Base-by-base conservation (phyloP, 2,797 vertebrate genomes). In the Potorous gilbertii region DNA sequence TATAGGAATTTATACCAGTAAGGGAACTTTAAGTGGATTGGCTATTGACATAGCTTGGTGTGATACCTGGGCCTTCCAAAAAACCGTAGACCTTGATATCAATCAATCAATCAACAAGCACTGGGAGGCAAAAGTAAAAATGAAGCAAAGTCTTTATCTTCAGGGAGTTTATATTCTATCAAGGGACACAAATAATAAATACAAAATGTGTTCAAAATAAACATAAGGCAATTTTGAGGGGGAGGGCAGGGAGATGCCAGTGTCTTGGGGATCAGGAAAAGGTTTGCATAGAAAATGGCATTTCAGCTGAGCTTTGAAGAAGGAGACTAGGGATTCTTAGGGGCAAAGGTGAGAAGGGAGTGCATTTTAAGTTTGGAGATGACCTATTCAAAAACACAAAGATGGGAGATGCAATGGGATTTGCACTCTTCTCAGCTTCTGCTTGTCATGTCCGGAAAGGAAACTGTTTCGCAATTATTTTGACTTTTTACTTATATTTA, bases 401-500 rank as follows among this genome's bases (percentile, higher is more conserved):
- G 40, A 81, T 81, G 21, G 9, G 74, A 81, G 21, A 81, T 81
- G 8, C 18, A 81, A 46, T 81, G 66, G 66, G 89, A 46, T 92
- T 91, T 90, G 87, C 34, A 4, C 3, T 81, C 21, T 21, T 46
- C 40, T 81, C 18, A 46, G 9, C 40, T 92, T 56, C 54, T 74
- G 81, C 46, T 56, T 94, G 97, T 94, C 89, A 94, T 93, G 27
- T 96, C 96, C 95, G 98, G 98, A 98, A 98, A 98, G 98, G 98
- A 98, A 98, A 98, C 97, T 98, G 98, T 98, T 97, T 98, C 96
- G 94, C 95, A 97, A 97, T 98, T 94, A 96, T 98, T 97, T 98
- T 98, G 97, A 98, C 98, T 97, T 96, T 50, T 97, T 92, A 97
- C 98, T 98, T 97, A 98, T 98, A 98, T 99, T 99, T 98, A 98